Conservation (phyloP, 2,797 vertebrate genomes). For the Hypotaenidia philippensis region DNA sequence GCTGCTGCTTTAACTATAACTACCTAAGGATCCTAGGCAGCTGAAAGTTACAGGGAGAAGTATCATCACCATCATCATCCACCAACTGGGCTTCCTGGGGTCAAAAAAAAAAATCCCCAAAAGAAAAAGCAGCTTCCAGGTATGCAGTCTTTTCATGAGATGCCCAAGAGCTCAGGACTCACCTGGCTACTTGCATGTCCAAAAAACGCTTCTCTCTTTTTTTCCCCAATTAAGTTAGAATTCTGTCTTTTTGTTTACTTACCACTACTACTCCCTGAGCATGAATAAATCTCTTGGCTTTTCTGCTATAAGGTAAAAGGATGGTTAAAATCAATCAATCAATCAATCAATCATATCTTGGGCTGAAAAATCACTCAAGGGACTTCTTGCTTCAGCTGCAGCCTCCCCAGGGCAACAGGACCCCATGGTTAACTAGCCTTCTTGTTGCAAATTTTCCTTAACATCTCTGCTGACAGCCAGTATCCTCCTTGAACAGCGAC, state of each 20-base stretch:
- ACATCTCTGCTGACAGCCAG: not conserved
- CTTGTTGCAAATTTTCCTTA: not conserved
- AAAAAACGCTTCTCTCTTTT: not conserved
- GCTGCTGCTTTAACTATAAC: not conserved
- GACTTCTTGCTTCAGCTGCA: not conserved
- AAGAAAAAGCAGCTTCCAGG: not conserved
- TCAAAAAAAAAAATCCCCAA: not conserved
- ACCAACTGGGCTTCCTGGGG: not conserved
- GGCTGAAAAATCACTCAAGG: not conserved
- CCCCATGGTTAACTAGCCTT: not conserved
- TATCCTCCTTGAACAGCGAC: not conserved
- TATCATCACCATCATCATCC: not conserved
- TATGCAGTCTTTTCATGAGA: not conserved
- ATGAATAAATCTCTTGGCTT: slow-evolving; percentile 5
- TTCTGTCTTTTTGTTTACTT: not conserved
- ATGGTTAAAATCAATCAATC: not conserved
- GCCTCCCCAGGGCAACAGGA: not conserved
- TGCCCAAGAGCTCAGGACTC: not conserved
- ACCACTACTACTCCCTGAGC: not conserved
- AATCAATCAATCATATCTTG: not conserved
- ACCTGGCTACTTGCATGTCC: not conserved
- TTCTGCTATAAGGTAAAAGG: not conserved
- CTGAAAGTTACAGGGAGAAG: not conserved
- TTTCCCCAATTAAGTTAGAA: not conserved
- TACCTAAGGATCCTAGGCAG: not conserved